A percentile compares a stretch with the other conserved stretches of the same genome.
phyloP scores from a whole-genome alignment of 2,113 vertebrate species.

The Anoura caudifer region DNA sequence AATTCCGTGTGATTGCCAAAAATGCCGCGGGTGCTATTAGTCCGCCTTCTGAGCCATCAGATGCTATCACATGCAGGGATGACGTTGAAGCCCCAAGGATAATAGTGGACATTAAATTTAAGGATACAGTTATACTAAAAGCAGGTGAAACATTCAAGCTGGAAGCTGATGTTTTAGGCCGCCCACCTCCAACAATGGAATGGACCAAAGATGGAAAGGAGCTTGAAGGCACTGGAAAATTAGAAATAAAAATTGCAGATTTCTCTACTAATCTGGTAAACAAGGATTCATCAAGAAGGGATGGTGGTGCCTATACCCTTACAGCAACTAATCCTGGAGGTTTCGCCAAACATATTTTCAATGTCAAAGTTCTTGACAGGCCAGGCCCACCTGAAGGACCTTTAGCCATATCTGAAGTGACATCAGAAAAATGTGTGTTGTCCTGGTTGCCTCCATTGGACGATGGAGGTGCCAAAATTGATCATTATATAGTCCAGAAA shows the following conservation, averaged over 20 bases:
- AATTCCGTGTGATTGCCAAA: constrained; percentile 95
- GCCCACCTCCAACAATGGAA: constrained; percentile 92
- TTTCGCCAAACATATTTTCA: constrained; percentile 96
- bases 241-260: constrained; percentile 92
- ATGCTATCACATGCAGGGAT: constrained; percentile 94
- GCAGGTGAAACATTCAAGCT: constrained; percentile 95
- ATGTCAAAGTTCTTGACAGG: constrained; percentile 96
- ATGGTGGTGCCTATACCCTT: constrained; percentile 93
- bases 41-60: constrained; percentile 93
- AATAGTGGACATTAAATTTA: constrained; percentile 95
- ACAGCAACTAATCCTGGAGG: constrained; percentile 96
- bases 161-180: constrained; percentile 95
- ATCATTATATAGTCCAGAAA: constrained; percentile 95
- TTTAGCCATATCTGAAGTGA: constrained; percentile 89
- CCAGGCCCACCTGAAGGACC: constrained; percentile 95
- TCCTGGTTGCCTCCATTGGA: constrained; percentile 93
- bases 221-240: constrained; percentile 91
- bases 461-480: constrained; percentile 95
- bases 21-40: constrained; percentile 95
- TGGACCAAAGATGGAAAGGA: constrained; percentile 98
- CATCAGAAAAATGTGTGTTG: constrained; percentile 92
- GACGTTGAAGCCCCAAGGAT: constrained; percentile 95
- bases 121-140: constrained; percentile 91
- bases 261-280: constrained; percentile 90
- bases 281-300: constrained; percentile 93